Base-by-base conservation (phyloP, 2,797 vertebrate species). In the Manis pentadactyla region DNA sequence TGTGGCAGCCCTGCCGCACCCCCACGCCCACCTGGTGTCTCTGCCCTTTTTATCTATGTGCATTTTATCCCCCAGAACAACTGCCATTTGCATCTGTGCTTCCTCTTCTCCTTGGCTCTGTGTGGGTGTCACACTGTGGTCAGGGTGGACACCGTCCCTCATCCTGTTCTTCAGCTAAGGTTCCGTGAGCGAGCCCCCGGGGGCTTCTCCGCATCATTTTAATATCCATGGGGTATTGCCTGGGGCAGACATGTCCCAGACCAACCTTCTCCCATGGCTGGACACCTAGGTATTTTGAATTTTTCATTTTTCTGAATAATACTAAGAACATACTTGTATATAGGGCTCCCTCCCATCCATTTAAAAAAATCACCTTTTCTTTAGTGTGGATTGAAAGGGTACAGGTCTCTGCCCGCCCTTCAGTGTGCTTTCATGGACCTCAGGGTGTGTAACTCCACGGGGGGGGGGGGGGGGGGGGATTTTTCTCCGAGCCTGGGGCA, bases 1-100 rank as follows among this genome's bases (percentile, higher is more conserved):
- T 14, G 0, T 4, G 0, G 37, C 0, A 0, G 9, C 49, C 59
- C 69, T 0, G 0, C 29, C 46, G 5, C 3, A 0, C 4, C 5
- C 51, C 57, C 29, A 15, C 19, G 21, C 53, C 7, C 14, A 2
- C 31, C 18, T 4, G 49, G 71, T 37, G 51, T 29, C n/a, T 31
- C 21, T 11, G n/a, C 55, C 10, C 19, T 27, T 27, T 51, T 14
- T 14, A n/a, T 4, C 2, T n/a, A 14, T 0, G 0, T 8, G 8
- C 21, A 5, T 42, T 63, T 59, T 8, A 17, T 37, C 6, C 25
- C 34, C 55, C 31, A 12, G 5, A 9, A 3, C 23, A 5, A 10
- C 29, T 19, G 5, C 34, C 37, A 0, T 6, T 9, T 46, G 34
- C 19, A 2, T 11, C 0, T 8, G 5, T 13, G 5, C 51, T 18